phyloP scores from a whole-genome alignment of 2,888 invertebrate species.

The Polia nebulosa region DNA sequence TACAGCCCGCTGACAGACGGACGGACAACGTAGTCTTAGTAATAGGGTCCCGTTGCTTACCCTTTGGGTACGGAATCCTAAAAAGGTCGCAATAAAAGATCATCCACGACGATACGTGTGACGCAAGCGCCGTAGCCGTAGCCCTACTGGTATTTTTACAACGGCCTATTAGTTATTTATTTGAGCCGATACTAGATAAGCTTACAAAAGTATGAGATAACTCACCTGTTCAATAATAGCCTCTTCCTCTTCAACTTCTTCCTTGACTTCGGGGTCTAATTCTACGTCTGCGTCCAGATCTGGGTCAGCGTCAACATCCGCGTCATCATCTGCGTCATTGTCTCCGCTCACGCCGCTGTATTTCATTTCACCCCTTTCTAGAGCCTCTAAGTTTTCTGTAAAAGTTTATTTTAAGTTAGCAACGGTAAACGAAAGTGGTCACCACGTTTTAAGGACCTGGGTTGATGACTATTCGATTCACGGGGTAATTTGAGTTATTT shows the following conservation, averaged over 20 bases:
- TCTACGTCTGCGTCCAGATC: constrained; percentile 91
- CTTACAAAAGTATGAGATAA: not conserved
- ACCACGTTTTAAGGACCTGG: too few species aligned
- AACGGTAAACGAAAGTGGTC: not conserved
- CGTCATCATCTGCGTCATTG: constrained; percentile 91
- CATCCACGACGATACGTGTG: not conserved
- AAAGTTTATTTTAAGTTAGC: constrained; percentile 51
- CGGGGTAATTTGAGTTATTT: too few species aligned
- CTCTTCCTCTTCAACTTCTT: constrained; percentile 93
- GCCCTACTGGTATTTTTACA: not conserved
- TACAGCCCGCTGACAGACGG: too few species aligned
- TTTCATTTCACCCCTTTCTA: constrained; percentile 97
- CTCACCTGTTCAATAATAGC: constrained; percentile 78
- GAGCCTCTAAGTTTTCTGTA: constrained; percentile 94
- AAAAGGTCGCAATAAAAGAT: not conserved
- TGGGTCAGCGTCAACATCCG: constrained; percentile 90
- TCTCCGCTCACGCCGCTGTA: constrained; percentile 94
- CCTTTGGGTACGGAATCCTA: too few species aligned
- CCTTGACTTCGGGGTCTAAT: constrained; percentile 90
- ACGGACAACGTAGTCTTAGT: too few species aligned
- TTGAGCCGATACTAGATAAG: too few species aligned
- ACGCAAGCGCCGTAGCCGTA: not conserved
- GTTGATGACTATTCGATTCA: too few species aligned
- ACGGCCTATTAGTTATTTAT: not conserved
- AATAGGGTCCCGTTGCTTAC: too few species aligned